phyloP scores from a whole-genome alignment of 2,113 vertebrate species.

The Xenotilapia caudafasciata region DNA sequence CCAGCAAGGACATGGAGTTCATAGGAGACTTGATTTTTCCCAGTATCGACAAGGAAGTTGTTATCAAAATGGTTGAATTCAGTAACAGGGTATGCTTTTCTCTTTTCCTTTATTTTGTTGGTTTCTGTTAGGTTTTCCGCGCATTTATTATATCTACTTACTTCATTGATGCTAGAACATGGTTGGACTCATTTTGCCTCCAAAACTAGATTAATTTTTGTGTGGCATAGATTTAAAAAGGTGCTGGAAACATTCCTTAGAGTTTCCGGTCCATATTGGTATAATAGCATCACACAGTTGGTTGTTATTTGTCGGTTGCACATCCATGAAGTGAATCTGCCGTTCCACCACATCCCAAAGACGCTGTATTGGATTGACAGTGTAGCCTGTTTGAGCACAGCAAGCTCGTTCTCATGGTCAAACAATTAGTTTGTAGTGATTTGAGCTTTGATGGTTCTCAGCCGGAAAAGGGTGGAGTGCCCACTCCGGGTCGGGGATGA shows the following conservation, averaged over 20 bases:
- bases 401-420: not conserved
- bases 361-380: rapidly evolving
- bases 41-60: slow-evolving; percentile 77
- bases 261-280: not conserved
- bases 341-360: not conserved
- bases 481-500: no score
- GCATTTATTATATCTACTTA: not conserved
- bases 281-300: not conserved
- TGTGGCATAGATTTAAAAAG: not conserved
- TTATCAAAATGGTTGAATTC: slow-evolving; percentile 93
- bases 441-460: not conserved
- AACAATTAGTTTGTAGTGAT: not conserved
- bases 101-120: not conserved
- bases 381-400: not conserved
- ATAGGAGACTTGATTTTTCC: slow-evolving; percentile 86
- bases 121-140: not conserved
- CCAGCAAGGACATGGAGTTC: slow-evolving; percentile 88
- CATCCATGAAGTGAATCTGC: not conserved
- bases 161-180: not conserved
- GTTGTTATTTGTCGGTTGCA: not conserved
- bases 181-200: not conserved
- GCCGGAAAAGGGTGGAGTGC: no score
- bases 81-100: slow-evolving; percentile 80
- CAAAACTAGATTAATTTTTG: not conserved
- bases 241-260: not conserved